phyloP scores from a whole-genome alignment of 30 jellyfish, hydroid and myxozoan species.

The Clytia hemisphaerica region DNA sequence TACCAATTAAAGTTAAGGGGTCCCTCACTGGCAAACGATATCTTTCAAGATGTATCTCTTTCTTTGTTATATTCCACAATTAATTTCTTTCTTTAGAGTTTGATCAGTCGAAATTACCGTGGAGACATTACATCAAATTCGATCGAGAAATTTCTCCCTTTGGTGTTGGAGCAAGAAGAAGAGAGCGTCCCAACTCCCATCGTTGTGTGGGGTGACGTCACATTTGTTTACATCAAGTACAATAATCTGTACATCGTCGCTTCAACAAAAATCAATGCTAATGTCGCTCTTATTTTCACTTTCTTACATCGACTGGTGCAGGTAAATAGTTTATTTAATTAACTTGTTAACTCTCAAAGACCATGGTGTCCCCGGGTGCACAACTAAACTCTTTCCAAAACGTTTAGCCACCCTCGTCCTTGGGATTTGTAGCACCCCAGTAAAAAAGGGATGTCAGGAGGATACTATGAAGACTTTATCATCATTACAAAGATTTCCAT shows the following conservation, averaged over 20 bases:
- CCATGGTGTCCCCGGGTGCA: not conserved
- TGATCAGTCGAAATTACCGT: conserved; percentile 83
- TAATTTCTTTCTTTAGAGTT: conserved; percentile 42
- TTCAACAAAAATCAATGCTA: conserved; percentile 84
- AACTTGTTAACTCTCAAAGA: not conserved
- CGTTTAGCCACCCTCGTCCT: too few relatives aligned
- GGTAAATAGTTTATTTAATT: conserved; percentile 34
- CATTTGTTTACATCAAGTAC: conserved; percentile 88
- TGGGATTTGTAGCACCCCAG: too few relatives aligned
- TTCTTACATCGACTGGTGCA: conserved; percentile 77
- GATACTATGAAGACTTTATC: too few relatives aligned
- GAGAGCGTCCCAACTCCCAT: conserved; percentile 84
- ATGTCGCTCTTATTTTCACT: conserved; percentile 85
- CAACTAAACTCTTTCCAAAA: too few relatives aligned
- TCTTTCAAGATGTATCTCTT: not conserved
- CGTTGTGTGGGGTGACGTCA: conserved; percentile 88
- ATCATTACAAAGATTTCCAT: too few relatives aligned
- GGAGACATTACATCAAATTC: conserved; percentile 84
- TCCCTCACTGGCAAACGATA: not conserved
- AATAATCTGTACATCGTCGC: conserved; percentile 87
- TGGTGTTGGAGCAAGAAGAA: conserved; percentile 94
- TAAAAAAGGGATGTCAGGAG: too few relatives aligned
- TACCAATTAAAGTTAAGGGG: too few relatives aligned
- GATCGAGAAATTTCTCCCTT: conserved; percentile 83
- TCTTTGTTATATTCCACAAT: not conserved